Conservation (phyloP, 2,797 vertebrate genomes). For the Clarias pachynema region DNA sequence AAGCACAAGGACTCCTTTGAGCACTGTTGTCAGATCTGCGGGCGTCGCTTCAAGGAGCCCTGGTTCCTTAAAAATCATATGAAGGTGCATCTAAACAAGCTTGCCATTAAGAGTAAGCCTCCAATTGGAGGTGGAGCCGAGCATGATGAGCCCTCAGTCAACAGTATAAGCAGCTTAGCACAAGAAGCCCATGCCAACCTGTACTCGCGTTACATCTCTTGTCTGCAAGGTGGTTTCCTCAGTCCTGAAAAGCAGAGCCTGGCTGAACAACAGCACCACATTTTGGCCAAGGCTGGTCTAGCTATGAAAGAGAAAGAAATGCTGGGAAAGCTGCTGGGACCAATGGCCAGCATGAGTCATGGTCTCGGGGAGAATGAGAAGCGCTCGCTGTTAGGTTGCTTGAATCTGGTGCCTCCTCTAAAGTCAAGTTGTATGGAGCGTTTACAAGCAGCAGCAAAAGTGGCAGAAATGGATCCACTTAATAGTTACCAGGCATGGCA, state of each 20-base stretch:
- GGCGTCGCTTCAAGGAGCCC: constrained; percentile 97
- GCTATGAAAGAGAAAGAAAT: constrained; percentile 95
- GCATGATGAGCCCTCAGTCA: constrained; percentile 83
- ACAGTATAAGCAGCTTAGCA: constrained; percentile 87
- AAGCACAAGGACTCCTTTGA: constrained; percentile 99
- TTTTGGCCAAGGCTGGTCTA: constrained; percentile 90
- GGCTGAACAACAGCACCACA: constrained; percentile 87
- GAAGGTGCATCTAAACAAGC: constrained; percentile 98
- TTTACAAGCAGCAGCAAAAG: constrained; percentile 94
- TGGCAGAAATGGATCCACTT: constrained; percentile 97
- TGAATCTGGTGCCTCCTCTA: constrained; percentile 94
- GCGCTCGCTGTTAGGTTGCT: constrained; percentile 92
- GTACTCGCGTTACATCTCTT: constrained; percentile 95
- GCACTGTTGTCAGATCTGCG: constrained; percentile 98
- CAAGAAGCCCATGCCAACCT: constrained; percentile 95
- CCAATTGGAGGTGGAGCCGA: constrained; percentile 76
- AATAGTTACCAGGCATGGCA: constrained; percentile 99
- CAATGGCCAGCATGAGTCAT: constrained; percentile 87
- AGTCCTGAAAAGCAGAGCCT: constrained; percentile 89
- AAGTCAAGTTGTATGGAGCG: constrained; percentile 99
- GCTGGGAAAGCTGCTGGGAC: constrained; percentile 91
- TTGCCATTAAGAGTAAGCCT: constrained; percentile 94
- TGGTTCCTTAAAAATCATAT: constrained; percentile 99
- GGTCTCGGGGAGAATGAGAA: constrained; percentile 90
- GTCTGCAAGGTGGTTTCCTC: constrained; percentile 94